These are phyloP conservation scores for Eolophus roseicapilla DNA, from an alignment of 2,113 vertebrate species.

Conservation along the genomic window DNA sequence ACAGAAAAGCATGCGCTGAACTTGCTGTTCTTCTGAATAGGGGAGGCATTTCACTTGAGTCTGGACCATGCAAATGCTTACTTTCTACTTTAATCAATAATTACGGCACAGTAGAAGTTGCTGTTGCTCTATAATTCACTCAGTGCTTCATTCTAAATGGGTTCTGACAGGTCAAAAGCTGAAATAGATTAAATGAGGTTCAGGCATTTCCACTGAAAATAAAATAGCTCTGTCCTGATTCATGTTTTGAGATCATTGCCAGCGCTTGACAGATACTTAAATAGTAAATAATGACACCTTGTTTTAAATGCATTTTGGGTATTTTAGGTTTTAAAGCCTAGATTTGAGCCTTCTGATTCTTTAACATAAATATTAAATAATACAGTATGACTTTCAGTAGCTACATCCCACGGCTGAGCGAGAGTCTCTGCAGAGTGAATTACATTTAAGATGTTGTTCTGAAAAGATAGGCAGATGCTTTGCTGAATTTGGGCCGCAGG, in stretches of 20 bases:
- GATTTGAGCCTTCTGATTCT: neutral
- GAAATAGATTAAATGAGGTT: constrained; percentile 35
- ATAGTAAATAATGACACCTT: constrained; percentile 15
- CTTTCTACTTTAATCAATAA: constrained; percentile 20
- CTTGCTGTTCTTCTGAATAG: neutral
- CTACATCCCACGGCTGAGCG: neutral
- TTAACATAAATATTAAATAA: neutral
- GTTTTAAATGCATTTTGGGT: neutral
- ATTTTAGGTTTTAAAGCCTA: neutral
- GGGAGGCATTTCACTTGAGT: neutral
- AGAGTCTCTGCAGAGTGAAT: neutral
- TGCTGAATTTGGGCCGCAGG: neutral
- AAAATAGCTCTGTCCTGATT: constrained; percentile 51
- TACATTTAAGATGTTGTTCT: neutral
- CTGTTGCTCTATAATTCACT: neutral
- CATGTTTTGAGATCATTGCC: neutral
- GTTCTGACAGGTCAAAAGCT: constrained; percentile 46
- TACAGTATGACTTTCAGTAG: neutral
- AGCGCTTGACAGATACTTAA: constrained; percentile 15
- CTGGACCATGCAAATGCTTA: neutral
- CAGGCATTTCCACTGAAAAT: constrained; percentile 25
- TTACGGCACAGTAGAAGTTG: neutral
- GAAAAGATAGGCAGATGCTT: neutral
- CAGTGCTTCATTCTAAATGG: neutral
- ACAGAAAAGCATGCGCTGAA: neutral